These are phyloP conservation scores for Brevipalpus yothersi DNA, from an alignment of 1,140 invertebrate species.

Conservation along the genomic window DNA sequence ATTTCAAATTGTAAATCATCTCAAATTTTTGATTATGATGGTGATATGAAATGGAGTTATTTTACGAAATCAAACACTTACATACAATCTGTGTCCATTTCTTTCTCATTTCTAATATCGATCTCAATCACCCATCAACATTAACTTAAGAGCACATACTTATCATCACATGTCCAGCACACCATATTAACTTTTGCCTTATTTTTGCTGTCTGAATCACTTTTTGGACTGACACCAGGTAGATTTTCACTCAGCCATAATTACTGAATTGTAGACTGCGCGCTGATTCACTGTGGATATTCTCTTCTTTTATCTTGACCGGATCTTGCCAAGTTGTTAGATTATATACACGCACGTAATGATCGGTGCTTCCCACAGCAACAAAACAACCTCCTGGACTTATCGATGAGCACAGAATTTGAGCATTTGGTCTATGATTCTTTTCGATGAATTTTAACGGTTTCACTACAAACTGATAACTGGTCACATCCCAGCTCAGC, in stretches of 20 bases:
- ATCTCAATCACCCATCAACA: no score
- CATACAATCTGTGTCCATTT: no score
- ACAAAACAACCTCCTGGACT: conserved; percentile 78
- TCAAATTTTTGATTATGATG: no score
- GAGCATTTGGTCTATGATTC: conserved; percentile 59
- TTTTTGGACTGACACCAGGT: conserved; percentile 1
- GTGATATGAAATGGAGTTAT: no score
- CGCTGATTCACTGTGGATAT: conserved; percentile 72
- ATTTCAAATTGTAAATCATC: no score
- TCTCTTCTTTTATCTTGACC: conserved; percentile 47
- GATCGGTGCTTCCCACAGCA: conserved; percentile 77
- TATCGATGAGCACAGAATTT: conserved; percentile 88
- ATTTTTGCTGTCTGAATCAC: conserved; percentile 31
- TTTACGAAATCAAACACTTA: no score
- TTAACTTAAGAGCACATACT: conserved; percentile 54
- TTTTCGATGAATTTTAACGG: conserved; percentile 78
- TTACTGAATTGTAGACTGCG: conserved; percentile 91
- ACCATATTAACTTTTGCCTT: conserved; percentile 83
- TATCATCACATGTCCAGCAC: conserved; percentile 68
- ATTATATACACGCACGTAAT: conserved; percentile 69
- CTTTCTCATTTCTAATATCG: no score
- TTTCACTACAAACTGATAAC: conserved; percentile 30
- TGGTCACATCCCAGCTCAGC: conserved; percentile 28
- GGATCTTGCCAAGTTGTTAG: conserved; percentile 47
- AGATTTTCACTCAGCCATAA: conserved; percentile 30